Evolutionary conservation across 2,888 invertebrate species (phyloP), one percentile per base, ranked within the genome.

Genomic region (Hydriomena furcata): DNA sequence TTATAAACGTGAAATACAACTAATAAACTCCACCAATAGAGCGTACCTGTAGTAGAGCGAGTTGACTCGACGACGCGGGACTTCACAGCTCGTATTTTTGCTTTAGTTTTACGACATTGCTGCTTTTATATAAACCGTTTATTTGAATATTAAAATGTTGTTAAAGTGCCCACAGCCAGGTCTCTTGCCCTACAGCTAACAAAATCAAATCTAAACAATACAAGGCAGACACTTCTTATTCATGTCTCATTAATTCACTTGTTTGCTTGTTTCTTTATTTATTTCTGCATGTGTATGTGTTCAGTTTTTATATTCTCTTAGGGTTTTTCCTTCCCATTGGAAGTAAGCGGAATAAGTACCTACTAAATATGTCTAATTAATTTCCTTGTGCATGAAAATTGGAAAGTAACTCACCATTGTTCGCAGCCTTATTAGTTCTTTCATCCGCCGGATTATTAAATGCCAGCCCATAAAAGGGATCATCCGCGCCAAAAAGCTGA

Each of bases 381-480:
- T 31, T 31, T 31, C 31, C 13, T 31, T 13, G n/a, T 31, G 31
- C 31, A 13, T 13, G 7, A 12, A 7, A 13, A n/a, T 21, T 20
- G 20, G 6, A n/a, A 24, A 10, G 17, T 21, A 34, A 74, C 88
- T 86, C 67, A 90, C 90, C 90, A 72, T 71, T 81, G 54, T 76
- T 82, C n/a, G 68, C 53, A 1, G 77, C 31, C 65, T 88, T 45
- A n/a, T 45, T 90, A 25, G 81, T 45, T 38, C 82, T 72, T 28
- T 89, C 89, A 23, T 90, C 89, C 55, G 71, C 61, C 5, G 76
- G 60, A 63, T 83, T 88, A 70, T 76, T 88, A 70, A 75, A 89
- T 8, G 85, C 71, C 37, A 91, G 77, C 27, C 90, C 90, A 73
- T 91, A 91, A 71, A 91, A 88, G n/a, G 91, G 90, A 71, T 91